Evolutionary conservation across 2,888 invertebrate species (phyloP).

Genomic region (Ennomos fuscantarius): DNA sequence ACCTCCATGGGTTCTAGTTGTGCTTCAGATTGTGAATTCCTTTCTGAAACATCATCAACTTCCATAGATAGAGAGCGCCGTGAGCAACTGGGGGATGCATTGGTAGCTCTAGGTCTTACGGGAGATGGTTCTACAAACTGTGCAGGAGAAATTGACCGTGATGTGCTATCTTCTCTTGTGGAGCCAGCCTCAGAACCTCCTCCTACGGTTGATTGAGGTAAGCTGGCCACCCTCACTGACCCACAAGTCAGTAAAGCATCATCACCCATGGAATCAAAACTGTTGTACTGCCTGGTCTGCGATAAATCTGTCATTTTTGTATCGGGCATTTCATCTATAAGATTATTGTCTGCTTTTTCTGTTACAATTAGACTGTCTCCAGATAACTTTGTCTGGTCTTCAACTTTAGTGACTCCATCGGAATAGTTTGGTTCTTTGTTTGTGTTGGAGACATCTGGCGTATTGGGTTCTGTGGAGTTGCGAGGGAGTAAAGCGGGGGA

Average conservation of each 20-base stretch:
- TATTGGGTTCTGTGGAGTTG: constrained; percentile 63
- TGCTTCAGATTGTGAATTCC: constrained; percentile 74
- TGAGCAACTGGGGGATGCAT: constrained; percentile 79
- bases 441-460: constrained; percentile 63
- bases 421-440: constrained; percentile 72
- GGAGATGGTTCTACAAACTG: constrained; percentile 80
- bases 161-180: constrained; percentile 74
- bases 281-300: constrained; percentile 79
- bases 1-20: constrained; percentile 80
- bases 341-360: constrained; percentile 77
- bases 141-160: constrained; percentile 76
- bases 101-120: constrained; percentile 64
- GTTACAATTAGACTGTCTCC: constrained; percentile 79
- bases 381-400: constrained; percentile 73
- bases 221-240: constrained; percentile 70
- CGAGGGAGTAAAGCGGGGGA: constrained; percentile 58
- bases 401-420: constrained; percentile 67
- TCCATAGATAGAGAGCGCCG: constrained; percentile 79
- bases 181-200: constrained; percentile 65
- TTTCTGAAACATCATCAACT: constrained; percentile 78
- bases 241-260: constrained; percentile 77
- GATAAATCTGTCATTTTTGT: constrained; percentile 83
- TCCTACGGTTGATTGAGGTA: constrained; percentile 69
- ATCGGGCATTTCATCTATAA: constrained; percentile 81
- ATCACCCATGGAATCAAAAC: constrained; percentile 81